Evolutionary conservation across 2,113 vertebrate genomes (phyloP).

Genomic region (Thamnophis sirtalis): DNA sequence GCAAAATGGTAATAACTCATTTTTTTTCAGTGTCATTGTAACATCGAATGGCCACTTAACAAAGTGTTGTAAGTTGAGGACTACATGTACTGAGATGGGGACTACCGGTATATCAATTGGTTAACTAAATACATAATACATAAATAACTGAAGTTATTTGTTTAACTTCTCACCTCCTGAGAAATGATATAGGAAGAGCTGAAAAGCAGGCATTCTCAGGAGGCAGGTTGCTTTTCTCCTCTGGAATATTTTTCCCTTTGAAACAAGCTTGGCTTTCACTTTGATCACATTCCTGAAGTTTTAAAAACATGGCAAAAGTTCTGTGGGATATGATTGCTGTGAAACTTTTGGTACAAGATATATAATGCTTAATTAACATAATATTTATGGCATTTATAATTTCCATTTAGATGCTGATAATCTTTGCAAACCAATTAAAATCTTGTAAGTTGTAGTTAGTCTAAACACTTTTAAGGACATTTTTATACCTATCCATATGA

Average conservation of each 20-base stretch:
- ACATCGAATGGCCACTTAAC: too few species aligned
- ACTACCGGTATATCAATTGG: neutral
- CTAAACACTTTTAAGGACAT: neutral
- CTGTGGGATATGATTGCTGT: too few species aligned
- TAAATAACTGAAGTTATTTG: too few species aligned
- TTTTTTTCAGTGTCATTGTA: too few species aligned
- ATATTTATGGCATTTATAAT: neutral
- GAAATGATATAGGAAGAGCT: neutral
- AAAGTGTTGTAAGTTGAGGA: too few species aligned
- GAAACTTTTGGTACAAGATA: neutral
- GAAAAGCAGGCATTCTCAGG: neutral
- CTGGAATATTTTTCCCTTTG: neutral
- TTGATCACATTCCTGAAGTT: neutral
- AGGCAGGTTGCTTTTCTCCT: neutral
- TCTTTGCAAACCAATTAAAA: neutral
- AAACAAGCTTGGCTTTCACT: neutral
- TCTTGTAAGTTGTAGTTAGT: neutral
- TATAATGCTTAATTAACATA: neutral
- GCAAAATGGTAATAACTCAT: neutral
- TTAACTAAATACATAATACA: neutral
- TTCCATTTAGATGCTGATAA: neutral
- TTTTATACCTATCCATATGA: neutral
- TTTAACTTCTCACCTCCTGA: neutral
- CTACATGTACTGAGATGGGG: neutral
- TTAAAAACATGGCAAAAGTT: neutral